Base-by-base conservation (phyloP, 2,113 vertebrate genomes). In the Hydrochoerus hydrochaeris region DNA sequence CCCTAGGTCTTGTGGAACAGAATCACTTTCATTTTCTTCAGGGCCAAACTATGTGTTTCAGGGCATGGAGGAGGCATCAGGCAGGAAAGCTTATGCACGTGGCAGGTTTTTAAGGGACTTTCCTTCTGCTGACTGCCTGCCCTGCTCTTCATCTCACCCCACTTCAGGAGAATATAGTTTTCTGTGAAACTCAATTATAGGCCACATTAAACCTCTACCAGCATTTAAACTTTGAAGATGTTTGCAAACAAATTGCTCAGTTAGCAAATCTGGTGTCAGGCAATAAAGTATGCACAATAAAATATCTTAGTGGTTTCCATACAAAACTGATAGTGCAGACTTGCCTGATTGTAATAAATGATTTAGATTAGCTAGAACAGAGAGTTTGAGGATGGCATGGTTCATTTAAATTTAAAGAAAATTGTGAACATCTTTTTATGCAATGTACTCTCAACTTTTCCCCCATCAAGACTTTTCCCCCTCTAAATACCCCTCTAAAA, bases 221-320 rank as follows among this genome's bases (percentile, higher is more conserved):
- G 46, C 69, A 38, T 90, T 91, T 87, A 78, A 73, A 77, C 62
- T 57, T 88, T 60, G 77, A 81, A 58, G 49, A 82, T 63, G 85
- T 97, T 96, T 95, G 78, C 86, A 97, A 95, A 95, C 81, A 95
- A 69, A 95, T 71, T 52, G 32, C 84, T 52, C 44, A 73, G 85
- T 80, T 30, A 97, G 52, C 38, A 38, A 91, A 81, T 52, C 26
- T 94, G 87, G 75, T 65, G 85, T 58, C 1, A 20, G 85, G 90
- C 77, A 95, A 63, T 92, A 90, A 95, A 93, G 65, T 52, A 65
- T 58, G 86, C 44, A 77, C 41, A 91, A 54, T 94, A 90, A 95
- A 85, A 90, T 90, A 81, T 89, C 94, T 95, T 90, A 63, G 46
- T 91, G 65, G 88, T 96, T 97, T 88, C 69, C 90, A 65, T 46